phyloP scores from a whole-genome alignment of 2,888 invertebrate species.

The Synanthedon vespiformis region DNA sequence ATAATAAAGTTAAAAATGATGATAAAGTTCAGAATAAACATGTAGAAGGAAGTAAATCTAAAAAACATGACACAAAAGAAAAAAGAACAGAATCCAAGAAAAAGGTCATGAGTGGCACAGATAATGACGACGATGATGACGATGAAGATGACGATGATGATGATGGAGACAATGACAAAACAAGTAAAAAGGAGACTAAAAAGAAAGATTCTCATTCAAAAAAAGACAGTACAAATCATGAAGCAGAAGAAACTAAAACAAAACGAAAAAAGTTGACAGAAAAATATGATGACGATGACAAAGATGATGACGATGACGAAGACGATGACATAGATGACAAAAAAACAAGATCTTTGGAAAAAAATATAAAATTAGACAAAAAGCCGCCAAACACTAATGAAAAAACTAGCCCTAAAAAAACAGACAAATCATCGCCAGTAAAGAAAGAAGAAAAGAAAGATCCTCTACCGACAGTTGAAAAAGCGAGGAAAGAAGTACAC shows the following conservation, averaged over 20 bases:
- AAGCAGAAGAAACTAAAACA: not conserved
- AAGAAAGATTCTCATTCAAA: slow-evolving; percentile 5
- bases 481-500: slow-evolving; percentile 10
- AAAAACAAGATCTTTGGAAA: slow-evolving; percentile 13
- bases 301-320: not conserved
- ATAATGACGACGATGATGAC: slow-evolving; percentile 21
- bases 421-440: slow-evolving; percentile 1
- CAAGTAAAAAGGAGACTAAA: slow-evolving; percentile 2
- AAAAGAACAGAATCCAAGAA: slow-evolving; percentile 5
- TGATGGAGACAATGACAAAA: slow-evolving; percentile 9
- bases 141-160: slow-evolving; percentile 16
- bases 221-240: slow-evolving; percentile 5
- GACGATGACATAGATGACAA: slow-evolving; percentile 8
- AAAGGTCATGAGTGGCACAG: slow-evolving; percentile 10
- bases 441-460: slow-evolving; percentile 16
- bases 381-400: not conserved
- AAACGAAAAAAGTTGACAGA: slow-evolving; percentile 7
- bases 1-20: slow-evolving; percentile 13
- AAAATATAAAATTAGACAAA: not conserved
- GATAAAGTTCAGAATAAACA: slow-evolving; percentile 10
- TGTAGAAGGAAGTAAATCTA: slow-evolving; percentile 8
- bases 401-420: not conserved
- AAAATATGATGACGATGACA: slow-evolving; percentile 10
- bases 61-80: slow-evolving; percentile 11
- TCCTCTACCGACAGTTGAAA: slow-evolving; percentile 10